Percentiles rank a stretch among this genome's conserved stretches.
Conservation (phyloP, 2,113 vertebrate species). For the Amblyopsis rosae region DNA sequence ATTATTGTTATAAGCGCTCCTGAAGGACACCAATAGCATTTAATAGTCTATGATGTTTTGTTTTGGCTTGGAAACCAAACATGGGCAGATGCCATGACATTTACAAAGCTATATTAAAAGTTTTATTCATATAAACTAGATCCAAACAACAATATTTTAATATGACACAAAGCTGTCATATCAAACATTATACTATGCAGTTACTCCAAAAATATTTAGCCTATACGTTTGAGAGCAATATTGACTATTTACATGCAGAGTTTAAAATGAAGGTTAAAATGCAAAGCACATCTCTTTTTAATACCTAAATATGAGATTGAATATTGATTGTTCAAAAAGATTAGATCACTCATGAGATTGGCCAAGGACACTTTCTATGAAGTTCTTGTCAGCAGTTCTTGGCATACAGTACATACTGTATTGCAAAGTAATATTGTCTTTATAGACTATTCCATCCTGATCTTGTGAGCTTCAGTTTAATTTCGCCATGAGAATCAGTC, state of each 20-base stretch:
- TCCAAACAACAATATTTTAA: background rate
- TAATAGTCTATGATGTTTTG: no score
- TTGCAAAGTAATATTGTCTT: no score
- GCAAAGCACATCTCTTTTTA: slow-evolving; percentile 23
- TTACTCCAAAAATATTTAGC: background rate
- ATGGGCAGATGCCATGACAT: no score
- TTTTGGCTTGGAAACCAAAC: no score
- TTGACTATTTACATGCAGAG: slow-evolving; percentile 12
- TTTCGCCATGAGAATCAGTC: no score
- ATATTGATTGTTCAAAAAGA: slow-evolving; percentile 54
- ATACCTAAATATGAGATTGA: slow-evolving; percentile 54
- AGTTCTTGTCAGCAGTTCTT: background rate
- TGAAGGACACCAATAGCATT: no score
- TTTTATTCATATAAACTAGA: background rate
- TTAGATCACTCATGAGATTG: slow-evolving; percentile 20
- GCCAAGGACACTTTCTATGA: slow-evolving; percentile 27
- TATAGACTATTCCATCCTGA: no score
- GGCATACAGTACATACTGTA: background rate
- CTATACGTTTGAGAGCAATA: background rate
- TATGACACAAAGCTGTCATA: background rate
- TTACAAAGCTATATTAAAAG: no score
- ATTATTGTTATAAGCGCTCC: no score
- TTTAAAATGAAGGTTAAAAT: slow-evolving; percentile 26
- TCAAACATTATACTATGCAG: background rate
- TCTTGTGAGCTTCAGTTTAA: no score